Evolutionary conservation across 2,113 vertebrate genomes (phyloP).

Genomic region (Anseranas semipalmata): DNA sequence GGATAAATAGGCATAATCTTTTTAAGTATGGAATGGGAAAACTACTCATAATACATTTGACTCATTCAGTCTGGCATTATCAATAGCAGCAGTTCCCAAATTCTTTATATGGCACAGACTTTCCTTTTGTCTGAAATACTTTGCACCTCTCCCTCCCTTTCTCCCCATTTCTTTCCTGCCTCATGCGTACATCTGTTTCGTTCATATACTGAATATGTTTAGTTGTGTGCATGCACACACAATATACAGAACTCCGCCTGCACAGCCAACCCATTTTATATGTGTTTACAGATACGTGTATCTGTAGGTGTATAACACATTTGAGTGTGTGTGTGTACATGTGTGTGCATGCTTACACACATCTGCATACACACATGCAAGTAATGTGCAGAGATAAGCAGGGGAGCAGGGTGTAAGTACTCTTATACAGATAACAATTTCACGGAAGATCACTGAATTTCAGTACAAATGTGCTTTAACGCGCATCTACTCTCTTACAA

Average conservation of each 20-base stretch:
- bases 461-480: not conserved
- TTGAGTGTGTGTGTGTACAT: rapidly evolving
- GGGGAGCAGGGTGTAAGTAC: not conserved
- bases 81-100: not conserved
- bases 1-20: not conserved
- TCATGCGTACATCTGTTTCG: not conserved
- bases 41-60: not conserved
- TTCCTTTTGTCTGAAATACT: not conserved
- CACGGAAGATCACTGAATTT: not conserved
- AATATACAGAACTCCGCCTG: too few species aligned
- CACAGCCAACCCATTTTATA: not conserved
- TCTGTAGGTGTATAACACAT: not conserved
- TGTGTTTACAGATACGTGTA: not conserved
- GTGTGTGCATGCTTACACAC: not conserved
- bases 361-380: not conserved
- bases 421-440: not conserved
- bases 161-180: not conserved
- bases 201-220: too few species aligned
- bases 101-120: not conserved
- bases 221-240: not conserved
- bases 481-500: not conserved
- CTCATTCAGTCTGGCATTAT: not conserved
- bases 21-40: not conserved
- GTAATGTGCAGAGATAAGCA: not conserved
- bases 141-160: not conserved